A percentile compares a stretch with the other conserved stretches of the same genome.
Conservation (phyloP, 2,888 invertebrate genomes). For the Cloeon dipterum region DNA sequence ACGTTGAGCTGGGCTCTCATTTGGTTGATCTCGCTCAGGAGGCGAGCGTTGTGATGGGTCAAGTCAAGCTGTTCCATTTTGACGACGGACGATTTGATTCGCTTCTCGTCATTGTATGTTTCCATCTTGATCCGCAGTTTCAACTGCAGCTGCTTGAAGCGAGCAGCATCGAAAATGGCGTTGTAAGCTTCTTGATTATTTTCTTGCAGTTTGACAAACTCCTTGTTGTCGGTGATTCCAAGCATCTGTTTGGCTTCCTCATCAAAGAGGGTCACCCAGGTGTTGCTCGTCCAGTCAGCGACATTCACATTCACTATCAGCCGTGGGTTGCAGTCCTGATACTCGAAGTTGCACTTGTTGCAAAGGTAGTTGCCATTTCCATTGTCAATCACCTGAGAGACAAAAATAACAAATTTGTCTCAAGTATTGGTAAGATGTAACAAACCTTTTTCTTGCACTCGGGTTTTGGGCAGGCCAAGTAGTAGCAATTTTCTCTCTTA, state of each 20-base stretch:
- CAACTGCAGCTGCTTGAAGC: background rate
- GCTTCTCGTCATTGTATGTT: background rate
- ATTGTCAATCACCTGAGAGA: constrained; percentile 44
- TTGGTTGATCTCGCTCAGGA: background rate
- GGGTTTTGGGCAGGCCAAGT: constrained; percentile 73
- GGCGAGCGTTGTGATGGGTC: background rate
- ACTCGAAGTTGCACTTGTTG: constrained; percentile 80
- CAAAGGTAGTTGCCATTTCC: constrained; percentile 76
- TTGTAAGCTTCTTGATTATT: constrained; percentile 37
- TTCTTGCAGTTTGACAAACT: constrained; percentile 36
- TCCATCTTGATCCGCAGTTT: background rate
- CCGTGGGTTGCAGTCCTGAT: constrained; percentile 66
- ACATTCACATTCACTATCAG: constrained; percentile 60
- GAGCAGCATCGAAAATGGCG: constrained; percentile 37
- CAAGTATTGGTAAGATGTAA: background rate
- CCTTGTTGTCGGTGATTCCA: constrained; percentile 40
- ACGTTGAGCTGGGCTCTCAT: no score
- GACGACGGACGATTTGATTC: background rate
- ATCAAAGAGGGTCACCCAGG: constrained; percentile 82
- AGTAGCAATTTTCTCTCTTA: constrained; percentile 61
- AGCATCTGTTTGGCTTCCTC: constrained; percentile 58
- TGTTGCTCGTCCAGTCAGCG: constrained; percentile 66
- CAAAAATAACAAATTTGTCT: background rate
- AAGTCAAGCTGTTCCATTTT: background rate
- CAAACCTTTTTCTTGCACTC: constrained; percentile 78